Percentiles rank a stretch among this genome's conserved stretches.
Evolutionary conservation across 2,113 vertebrate genomes (phyloP).

Genomic region (Mus spicilegus): DNA sequence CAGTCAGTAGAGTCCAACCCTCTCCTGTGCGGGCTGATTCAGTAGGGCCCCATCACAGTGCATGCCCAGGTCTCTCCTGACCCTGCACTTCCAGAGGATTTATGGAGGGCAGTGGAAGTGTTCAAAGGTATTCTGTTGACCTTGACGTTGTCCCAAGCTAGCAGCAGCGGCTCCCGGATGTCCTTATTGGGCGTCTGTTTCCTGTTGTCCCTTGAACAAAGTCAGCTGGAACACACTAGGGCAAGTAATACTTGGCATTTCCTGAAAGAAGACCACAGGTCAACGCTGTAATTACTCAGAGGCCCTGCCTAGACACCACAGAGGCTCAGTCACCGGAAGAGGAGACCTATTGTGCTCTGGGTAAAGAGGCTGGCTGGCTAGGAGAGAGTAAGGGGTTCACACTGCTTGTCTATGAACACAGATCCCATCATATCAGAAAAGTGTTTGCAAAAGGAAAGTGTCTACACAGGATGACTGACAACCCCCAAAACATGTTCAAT

Average conservation of each 20-base stretch:
- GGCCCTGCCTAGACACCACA: constrained; percentile 37
- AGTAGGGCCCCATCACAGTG: not conserved
- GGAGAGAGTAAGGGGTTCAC: not conserved
- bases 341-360: not conserved
- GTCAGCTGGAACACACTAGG: constrained; percentile 51
- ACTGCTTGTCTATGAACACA: not conserved
- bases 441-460: not conserved
- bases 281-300: constrained; percentile 70
- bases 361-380: not conserved
- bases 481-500: not conserved
- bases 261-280: constrained; percentile 80
- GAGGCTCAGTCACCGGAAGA: constrained; percentile 18
- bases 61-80: not conserved
- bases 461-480: fast-evolving
- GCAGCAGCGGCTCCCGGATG: constrained; percentile 30
- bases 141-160: not conserved
- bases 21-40: no score
- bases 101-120: not conserved
- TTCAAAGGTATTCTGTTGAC: not conserved
- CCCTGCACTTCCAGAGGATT: not conserved
- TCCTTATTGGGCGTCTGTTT: constrained; percentile 75
- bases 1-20: not conserved
- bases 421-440: not conserved
- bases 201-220: constrained; percentile 71
- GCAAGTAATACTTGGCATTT: constrained; percentile 75